A percentile compares a stretch with the other conserved stretches of the same genome.
Evolutionary conservation across 2,113 vertebrate species (phyloP).

Genomic region (Carollia perspicillata): DNA sequence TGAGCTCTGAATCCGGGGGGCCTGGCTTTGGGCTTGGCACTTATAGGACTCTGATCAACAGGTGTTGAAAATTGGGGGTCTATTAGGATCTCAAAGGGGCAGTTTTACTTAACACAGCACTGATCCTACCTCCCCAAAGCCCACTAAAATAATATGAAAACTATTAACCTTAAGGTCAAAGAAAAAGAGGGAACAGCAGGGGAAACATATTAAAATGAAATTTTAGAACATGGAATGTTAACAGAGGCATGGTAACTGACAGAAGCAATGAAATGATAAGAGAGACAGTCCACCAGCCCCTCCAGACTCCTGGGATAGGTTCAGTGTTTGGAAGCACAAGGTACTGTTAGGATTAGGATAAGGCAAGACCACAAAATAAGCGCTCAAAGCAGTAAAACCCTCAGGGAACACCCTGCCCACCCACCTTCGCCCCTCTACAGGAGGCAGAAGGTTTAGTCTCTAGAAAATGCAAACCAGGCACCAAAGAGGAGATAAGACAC

Average conservation of each 20-base stretch:
- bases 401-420: not conserved
- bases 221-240: not conserved
- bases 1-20: not conserved
- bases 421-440: not conserved
- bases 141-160: constrained; percentile 28
- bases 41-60: not conserved
- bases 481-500: not conserved
- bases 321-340: not conserved
- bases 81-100: not conserved
- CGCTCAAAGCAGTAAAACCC: not conserved
- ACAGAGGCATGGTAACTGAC: not conserved
- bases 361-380: not conserved
- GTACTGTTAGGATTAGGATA: not conserved
- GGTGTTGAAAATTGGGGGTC: not conserved
- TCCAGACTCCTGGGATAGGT: not conserved
- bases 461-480: not conserved
- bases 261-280: not conserved
- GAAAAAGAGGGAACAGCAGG: not conserved
- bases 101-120: not conserved
- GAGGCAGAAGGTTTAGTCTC: not conserved
- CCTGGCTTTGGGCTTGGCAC: not conserved
- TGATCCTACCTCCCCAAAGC: not conserved
- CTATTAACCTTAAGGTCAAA: not conserved
- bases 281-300: not conserved
- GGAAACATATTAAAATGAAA: not conserved